A percentile compares a stretch with the other conserved stretches of the same genome.
These are phyloP conservation scores for Danio tinwini DNA, from an alignment of 2,797 vertebrate species.

Conservation along the genomic window DNA sequence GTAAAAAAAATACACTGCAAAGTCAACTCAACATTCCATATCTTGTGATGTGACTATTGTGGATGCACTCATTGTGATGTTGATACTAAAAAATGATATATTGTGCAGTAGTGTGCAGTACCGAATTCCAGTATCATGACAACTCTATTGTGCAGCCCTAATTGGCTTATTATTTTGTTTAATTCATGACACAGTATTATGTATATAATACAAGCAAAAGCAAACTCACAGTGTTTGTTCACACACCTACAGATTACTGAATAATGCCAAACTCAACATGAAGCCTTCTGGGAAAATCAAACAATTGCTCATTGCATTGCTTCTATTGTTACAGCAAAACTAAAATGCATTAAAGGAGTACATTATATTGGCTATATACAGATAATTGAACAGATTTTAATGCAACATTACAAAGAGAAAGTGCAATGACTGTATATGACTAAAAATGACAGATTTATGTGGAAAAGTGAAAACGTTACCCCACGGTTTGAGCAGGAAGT, in stretches of 20 bases:
- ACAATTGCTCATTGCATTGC: neutral
- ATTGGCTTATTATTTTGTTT: neutral
- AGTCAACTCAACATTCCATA: too few relatives aligned
- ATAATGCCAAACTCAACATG: neutral
- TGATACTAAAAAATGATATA: too few relatives aligned
- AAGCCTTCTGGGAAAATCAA: neutral
- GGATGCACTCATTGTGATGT: too few relatives aligned
- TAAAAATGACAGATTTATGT: neutral
- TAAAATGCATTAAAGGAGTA: neutral
- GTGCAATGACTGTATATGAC: neutral
- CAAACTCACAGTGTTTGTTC: neutral
- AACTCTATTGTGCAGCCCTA: too few relatives aligned
- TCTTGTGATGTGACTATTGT: too few relatives aligned
- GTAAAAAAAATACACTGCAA: too few relatives aligned
- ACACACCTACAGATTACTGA: neutral
- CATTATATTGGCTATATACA: too few relatives aligned
- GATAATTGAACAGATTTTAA: neutral
- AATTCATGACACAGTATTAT: neutral
- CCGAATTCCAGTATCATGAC: too few relatives aligned
- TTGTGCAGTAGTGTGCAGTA: too few relatives aligned
- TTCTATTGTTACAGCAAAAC: neutral
- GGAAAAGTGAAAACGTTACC: conserved; percentile 17
- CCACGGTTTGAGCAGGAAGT: conserved; percentile 69
- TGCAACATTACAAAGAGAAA: neutral
- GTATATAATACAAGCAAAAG: neutral